Conservation (phyloP, 2,113 vertebrate genomes). For the Sinocyclocheilus grahami region DNA sequence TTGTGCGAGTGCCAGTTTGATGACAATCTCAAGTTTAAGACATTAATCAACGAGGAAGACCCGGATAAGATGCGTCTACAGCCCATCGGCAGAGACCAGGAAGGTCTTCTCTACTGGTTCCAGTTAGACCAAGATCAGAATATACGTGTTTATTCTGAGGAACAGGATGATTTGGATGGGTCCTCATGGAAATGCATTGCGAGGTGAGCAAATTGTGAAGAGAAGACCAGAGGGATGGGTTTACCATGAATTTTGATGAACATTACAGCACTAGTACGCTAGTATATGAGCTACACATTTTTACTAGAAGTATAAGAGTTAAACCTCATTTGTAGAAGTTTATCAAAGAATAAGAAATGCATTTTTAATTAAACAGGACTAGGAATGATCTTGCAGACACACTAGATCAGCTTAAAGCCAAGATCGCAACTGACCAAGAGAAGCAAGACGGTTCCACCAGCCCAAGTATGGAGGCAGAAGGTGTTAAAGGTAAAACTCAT, state of each 20-base stretch:
- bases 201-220: slow-evolving; percentile 73
- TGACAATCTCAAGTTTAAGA: slow-evolving; percentile 98
- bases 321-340: background rate
- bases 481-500: slow-evolving; percentile 58
- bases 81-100: slow-evolving; percentile 89
- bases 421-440: slow-evolving; percentile 78
- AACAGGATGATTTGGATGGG: slow-evolving; percentile 95
- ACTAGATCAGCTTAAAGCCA: slow-evolving; percentile 90
- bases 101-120: slow-evolving; percentile 95
- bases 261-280: no score
- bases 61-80: slow-evolving; percentile 94
- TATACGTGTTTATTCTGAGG: slow-evolving; percentile 94
- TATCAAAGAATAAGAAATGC: background rate
- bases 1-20: slow-evolving; percentile 99
- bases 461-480: slow-evolving; percentile 79
- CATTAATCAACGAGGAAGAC: slow-evolving; percentile 92
- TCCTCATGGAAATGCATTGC: slow-evolving; percentile 96
- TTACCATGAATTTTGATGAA: background rate
- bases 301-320: no score
- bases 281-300: no score
- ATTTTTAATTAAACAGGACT: slow-evolving; percentile 72
- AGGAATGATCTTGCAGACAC: slow-evolving; percentile 93
- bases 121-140: slow-evolving; percentile 96
- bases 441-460: slow-evolving; percentile 74
- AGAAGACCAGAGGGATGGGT: no score